Conservation (phyloP, 2,888 invertebrate genomes). For the Agrypnus murinus region DNA sequence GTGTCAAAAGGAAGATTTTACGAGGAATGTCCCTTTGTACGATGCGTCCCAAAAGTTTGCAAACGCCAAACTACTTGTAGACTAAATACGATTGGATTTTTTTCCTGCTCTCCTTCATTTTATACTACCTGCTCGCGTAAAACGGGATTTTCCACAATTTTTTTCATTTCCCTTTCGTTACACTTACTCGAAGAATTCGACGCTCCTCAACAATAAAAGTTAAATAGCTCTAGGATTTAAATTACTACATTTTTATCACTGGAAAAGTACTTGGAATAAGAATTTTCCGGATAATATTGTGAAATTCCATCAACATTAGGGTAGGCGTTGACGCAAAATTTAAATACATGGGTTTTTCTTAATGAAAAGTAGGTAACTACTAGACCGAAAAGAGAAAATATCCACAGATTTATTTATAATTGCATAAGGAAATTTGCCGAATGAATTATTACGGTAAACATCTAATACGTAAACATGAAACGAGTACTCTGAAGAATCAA, state of each 20-base stretch:
- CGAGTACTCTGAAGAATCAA: too few species aligned
- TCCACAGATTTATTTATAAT: too few species aligned
- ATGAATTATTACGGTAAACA: too few species aligned
- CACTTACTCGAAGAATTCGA: constrained; percentile 11
- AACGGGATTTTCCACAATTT: constrained; percentile 25
- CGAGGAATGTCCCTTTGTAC: constrained; percentile 25
- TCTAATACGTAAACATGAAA: too few species aligned
- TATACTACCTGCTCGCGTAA: constrained; percentile 16
- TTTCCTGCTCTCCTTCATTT: constrained; percentile 17
- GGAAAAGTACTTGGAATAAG: too few species aligned
- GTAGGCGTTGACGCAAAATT: too few species aligned
- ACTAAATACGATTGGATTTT: constrained; percentile 32
- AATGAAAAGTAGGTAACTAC: too few species aligned
- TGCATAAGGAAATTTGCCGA: too few species aligned
- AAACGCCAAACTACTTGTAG: constrained; percentile 21
- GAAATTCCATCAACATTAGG: too few species aligned
- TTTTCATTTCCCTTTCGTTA: constrained; percentile 33
- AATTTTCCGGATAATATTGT: too few species aligned
- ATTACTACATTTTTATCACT: constrained; percentile 6
- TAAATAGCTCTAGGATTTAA: constrained; percentile 9
- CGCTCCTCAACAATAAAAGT: constrained; percentile 6
- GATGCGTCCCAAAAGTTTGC: constrained; percentile 10
- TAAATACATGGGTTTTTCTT: too few species aligned
- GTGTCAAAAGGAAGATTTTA: constrained; percentile 34
- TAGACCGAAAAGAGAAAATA: too few species aligned